Conservation (phyloP, 2,888 invertebrate genomes). For the Apomyelois bistriatella region DNA sequence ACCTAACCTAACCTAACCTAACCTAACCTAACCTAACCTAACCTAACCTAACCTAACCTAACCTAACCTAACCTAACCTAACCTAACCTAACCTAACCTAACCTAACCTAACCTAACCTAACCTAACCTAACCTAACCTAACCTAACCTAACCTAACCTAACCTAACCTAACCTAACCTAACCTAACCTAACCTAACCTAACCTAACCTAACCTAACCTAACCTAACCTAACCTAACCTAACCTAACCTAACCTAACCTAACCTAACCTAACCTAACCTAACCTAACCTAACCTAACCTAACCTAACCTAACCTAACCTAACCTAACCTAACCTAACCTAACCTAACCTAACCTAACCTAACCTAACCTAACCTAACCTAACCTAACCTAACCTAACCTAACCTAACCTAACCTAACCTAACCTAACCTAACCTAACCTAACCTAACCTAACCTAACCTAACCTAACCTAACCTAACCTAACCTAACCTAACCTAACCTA, state of each 20-base stretch:
- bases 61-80: not conserved
- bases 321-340: too few relatives aligned
- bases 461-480: too few relatives aligned
- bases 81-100: not conserved
- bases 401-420: too few relatives aligned
- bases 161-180: not conserved
- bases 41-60: not conserved
- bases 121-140: not conserved
- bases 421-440: too few relatives aligned
- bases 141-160: not conserved
- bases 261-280: slow-evolving; percentile 26
- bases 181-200: not conserved
- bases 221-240: slow-evolving; percentile 10
- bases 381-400: too few relatives aligned
- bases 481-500: too few relatives aligned
- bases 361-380: too few relatives aligned
- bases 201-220: slow-evolving; percentile 14
- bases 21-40: not conserved
- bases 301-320: too few relatives aligned
- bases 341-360: too few relatives aligned
- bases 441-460: too few relatives aligned
- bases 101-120: not conserved
- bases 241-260: slow-evolving; percentile 14
- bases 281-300: too few relatives aligned
- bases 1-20: not conserved